Base-by-base conservation (phyloP, 2,113 vertebrate species). In the Semnornis frantzii region DNA sequence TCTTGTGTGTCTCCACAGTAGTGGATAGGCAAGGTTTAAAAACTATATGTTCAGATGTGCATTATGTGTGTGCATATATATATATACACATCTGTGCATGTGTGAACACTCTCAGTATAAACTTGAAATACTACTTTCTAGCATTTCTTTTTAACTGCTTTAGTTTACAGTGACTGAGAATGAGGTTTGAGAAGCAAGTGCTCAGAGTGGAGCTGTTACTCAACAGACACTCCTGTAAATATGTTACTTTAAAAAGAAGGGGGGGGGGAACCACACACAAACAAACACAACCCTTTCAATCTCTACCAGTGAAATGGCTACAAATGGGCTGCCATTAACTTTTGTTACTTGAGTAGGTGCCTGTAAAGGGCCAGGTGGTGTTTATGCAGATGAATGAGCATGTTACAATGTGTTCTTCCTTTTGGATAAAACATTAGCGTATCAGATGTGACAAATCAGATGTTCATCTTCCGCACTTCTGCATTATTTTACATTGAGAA, bases 371-470 rank as follows among this genome's bases (percentile, higher is more conserved):
- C 98, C 99, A 99, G 99, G 99, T 99, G 99, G 99, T 99, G 98
- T 99, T 99, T 99, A 99, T 99, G 98, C 99, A 99, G 99, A 99
- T 99, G 99, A 98, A 98, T 99, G 98, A 99, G 98, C 99, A 98
- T 98, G 98, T 99, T 99, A 99, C 98, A 98, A 98, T 98, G 98
- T 98, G 98, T 98, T 98, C 98, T 99, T 99, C 99, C 99, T 99
- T 99, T 99, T 99, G 98, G 98, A 99, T 99, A 98, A 99, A 99
- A 99, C 99, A 99, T 99, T 99, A 99, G 98, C 91, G 98, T 98
- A 99, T 99, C 98, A 98, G 98, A 99, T 98, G 98, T 99, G 99
- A 99, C 99, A 99, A 99, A 99, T 99, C 99, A 98, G 98, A 99
- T 99, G 98, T 98, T 99, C 98, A 97, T 99, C 99, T 99, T 98